Evolutionary conservation across 2,113 vertebrate genomes (phyloP).

Genomic region (Chamaea fasciata): DNA sequence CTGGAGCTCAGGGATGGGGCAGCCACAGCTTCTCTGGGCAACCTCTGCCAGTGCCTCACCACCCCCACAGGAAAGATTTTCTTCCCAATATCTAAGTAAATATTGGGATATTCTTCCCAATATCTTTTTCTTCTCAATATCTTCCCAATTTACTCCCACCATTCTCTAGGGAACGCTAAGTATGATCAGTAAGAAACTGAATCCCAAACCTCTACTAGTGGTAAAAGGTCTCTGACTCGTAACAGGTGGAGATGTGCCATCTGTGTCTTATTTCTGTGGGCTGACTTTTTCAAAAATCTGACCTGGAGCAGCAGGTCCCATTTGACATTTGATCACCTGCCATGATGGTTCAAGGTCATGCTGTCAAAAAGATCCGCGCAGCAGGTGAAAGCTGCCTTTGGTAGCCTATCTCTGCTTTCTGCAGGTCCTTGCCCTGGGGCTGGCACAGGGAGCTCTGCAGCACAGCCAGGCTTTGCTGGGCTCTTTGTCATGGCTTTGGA

Average conservation of each 20-base stretch:
- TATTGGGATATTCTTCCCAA: neutral
- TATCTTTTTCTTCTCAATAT: too few relatives aligned
- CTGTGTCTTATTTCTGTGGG: neutral
- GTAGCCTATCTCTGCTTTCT: neutral
- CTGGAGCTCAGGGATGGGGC: too few relatives aligned
- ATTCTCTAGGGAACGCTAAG: neutral
- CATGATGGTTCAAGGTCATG: neutral
- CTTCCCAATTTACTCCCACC: neutral
- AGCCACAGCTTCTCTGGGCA: neutral
- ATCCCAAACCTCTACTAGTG: neutral
- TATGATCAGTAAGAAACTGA: neutral
- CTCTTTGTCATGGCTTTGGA: neutral
- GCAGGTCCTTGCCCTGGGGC: neutral
- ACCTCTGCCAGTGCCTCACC: neutral
- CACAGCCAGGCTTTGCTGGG: neutral
- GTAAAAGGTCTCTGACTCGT: accelerated
- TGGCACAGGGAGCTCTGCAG: neutral
- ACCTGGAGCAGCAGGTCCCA: neutral
- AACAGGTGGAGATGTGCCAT: neutral
- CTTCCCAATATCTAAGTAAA: neutral
- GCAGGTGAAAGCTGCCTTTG: neutral
- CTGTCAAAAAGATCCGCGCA: neutral
- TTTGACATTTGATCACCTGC: neutral
- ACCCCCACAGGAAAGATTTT: neutral
- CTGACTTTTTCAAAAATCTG: neutral